Conservation (phyloP, 2,888 invertebrate genomes). For the Willowsia nigromaculata region DNA sequence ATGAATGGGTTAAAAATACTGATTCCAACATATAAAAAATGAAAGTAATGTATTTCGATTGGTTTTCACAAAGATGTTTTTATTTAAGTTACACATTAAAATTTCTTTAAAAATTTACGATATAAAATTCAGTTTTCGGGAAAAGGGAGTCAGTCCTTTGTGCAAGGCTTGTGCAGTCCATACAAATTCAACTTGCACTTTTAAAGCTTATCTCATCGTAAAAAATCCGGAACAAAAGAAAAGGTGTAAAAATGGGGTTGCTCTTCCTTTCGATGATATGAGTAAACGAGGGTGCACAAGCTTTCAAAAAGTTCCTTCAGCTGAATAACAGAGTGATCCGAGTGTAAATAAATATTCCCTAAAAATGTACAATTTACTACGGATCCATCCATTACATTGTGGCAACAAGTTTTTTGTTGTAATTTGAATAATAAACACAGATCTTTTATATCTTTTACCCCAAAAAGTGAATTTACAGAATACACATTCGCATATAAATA, state of each 20-base stretch:
- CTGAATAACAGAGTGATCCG: background rate
- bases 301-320: background rate
- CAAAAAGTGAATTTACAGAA: background rate
- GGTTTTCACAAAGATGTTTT: background rate
- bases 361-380: background rate
- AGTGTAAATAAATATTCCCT: background rate
- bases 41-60: background rate
- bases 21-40: background rate
- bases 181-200: background rate
- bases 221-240: background rate
- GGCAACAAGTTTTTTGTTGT: constrained; percentile 58
- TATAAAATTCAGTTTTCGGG: background rate
- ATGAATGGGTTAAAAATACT: background rate
- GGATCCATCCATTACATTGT: constrained; percentile 27
- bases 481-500: background rate
- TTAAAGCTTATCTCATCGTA: background rate
- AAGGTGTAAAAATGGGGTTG: constrained; percentile 19
- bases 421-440: constrained; percentile 54
- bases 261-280: background rate
- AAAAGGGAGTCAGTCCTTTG: background rate
- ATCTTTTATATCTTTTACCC: constrained; percentile 2
- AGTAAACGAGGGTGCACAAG: background rate
- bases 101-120: no score
- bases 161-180: background rate
- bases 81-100: background rate